phyloP scores from a whole-genome alignment of 37 sponge, comb jelly and placozoan genomes.

The Geodia barretti region DNA sequence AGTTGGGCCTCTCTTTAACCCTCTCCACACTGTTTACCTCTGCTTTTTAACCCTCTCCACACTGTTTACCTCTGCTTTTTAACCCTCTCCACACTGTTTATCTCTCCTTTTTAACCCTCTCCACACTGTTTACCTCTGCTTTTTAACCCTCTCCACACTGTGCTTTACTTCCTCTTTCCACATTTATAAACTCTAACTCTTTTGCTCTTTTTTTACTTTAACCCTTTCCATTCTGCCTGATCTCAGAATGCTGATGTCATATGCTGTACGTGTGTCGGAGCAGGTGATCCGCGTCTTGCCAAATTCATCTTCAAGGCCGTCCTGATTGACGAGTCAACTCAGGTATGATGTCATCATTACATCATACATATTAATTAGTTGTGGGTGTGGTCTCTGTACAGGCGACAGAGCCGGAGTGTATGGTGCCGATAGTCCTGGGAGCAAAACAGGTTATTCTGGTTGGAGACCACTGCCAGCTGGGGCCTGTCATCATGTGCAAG shows the following conservation, averaged over 20 bases:
- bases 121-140: not conserved
- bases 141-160: not conserved
- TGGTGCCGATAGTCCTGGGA: conserved; percentile 97
- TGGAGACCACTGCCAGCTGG: conserved; percentile 98
- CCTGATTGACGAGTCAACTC: conserved; percentile 97
- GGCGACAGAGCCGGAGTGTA: conserved; percentile 99
- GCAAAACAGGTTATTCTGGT: conserved; percentile 93
- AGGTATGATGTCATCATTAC: conserved; percentile 32
- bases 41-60: not conserved
- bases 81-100: not conserved
- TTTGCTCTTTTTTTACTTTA: not conserved
- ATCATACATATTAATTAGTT: too few relatives aligned
- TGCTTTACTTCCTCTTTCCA: not conserved
- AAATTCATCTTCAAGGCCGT: conserved; percentile 90
- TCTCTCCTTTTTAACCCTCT: not conserved
- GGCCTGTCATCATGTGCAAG: conserved; percentile 99
- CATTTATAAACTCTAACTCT: not conserved
- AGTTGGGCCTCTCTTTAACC: not conserved
- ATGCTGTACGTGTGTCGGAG: conserved; percentile 97
- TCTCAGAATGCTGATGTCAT: conserved; percentile 96
- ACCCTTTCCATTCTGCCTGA: not conserved
- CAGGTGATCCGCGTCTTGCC: conserved; percentile 90
- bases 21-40: too few relatives aligned
- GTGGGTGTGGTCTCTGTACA: too few relatives aligned
- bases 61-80: not conserved